Base-by-base conservation (phyloP, 2,797 vertebrate species). In the Allobates femoralis region DNA sequence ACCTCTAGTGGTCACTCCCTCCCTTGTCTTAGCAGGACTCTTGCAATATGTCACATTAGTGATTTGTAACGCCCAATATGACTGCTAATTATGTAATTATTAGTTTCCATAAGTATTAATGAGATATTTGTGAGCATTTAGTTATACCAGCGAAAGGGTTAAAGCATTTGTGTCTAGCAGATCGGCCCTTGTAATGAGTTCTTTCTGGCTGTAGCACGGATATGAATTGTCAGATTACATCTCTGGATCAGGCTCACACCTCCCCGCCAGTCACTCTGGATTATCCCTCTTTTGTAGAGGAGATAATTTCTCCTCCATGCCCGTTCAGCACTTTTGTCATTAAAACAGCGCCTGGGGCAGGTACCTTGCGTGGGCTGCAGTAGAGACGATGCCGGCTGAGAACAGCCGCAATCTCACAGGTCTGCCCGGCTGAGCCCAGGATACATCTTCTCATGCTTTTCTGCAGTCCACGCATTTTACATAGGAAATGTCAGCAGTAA, bases 321-420 rank as follows among this genome's bases (percentile, higher is more conserved):
- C 86, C 82, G 82, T 79, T 88, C 86, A 88, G 86, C 86, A 80
- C 82, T 88, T 88, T 88, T 88, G 86, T 88, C 86, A 88, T 88
- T 88, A 88, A 84, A 88, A 88, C 86, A 88, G 82, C 5, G 86
- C 86, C 86, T 76, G 77, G 69, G 86, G 86, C 86, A 84, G 77
- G 67, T 88, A 88, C 69, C 86, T 81, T 81, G 86, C 77, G 86
- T 88, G 82, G 86, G 86, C 82, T 75, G 86, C 82, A 87, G 82
- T 74, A 62, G 53, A 80, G 55, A 87, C 60, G 67, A 84, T 84
- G 86, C 86, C 66, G 56, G 81, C 76, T 84, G 82, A 71, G 64
- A 75, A 87, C 81, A 84, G 78, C 56, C 86, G 21, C 77, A 81
- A 81, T 84, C 82, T 84, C 80, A 74, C 86, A 84, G 75, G 86